Base-by-base conservation (phyloP, 2,888 invertebrate genomes). In the Tuta absoluta region DNA sequence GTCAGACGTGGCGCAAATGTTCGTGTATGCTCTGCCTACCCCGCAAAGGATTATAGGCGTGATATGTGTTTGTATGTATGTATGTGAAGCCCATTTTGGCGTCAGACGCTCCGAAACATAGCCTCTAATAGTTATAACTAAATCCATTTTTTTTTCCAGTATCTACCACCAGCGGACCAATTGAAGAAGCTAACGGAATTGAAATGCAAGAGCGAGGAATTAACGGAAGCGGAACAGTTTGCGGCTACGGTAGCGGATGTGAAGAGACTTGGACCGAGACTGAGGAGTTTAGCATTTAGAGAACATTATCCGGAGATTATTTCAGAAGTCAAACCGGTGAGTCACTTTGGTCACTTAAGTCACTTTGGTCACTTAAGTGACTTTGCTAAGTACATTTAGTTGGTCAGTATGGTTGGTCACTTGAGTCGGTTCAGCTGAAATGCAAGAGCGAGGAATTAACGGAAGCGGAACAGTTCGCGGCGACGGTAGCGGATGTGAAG, bases 191-290 rank as follows among this genome's bases (percentile, higher is more conserved):
- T 99, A 10, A 94, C 96, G 33, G 95, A 96, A 68, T 93, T 96
- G 68, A 96, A 96, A 77, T 94, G 95, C 66, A 93, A 94, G 19
- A 96, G 96, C 77, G 89, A 88, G 1, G 96, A 97, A 12, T 85
- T 98, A 67, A 96, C 96, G 0, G 98, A 98, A 72, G 98, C 99
- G 0, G 99, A 99, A 82, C 98, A 97, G 84, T 99, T 99, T 87
- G 96, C 97, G 61, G 95, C 98, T 0, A 96, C 96, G 33, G 95
- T 99, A 75, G 95, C 97, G 0, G 96, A 97, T 77, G 95, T 99
- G 17, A 98, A 98, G 86, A 93, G 98, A 10, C 90, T 99, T 10
- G 92, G 95, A 65, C 97, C 98, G 0, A 92, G 99, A 38, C 86
- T 99, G 63, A 95, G 97, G 76, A 98, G 98, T 65, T 92, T 99